Base-by-base conservation (phyloP, 2,888 invertebrate genomes). In the Buathra laborator region DNA sequence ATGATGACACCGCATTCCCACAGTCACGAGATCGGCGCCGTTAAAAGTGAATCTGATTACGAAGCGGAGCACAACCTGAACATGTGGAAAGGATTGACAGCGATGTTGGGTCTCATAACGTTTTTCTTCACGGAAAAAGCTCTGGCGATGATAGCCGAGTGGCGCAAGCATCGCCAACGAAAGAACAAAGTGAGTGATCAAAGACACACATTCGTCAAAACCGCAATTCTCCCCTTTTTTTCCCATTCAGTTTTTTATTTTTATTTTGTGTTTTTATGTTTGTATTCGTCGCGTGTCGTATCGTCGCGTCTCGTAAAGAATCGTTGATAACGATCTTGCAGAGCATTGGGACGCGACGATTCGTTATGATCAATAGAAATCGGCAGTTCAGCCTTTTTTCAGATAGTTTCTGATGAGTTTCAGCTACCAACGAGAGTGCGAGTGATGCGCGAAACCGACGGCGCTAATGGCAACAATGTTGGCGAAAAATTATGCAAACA, bases 91-190 rank as follows among this genome's bases (percentile, higher is more conserved):
- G 99, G 99, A 0, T 94, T 98, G 32, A 96, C 97, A 0, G 97
- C 97, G 0, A 96, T 98, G 93, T 91, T 95, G 76, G 98, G 98
- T 0, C 96, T 99, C 3, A 97, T 98, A 9, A 96, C 98, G 94
- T 99, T 99, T 94, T 98, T 98, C 93, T 96, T 98, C 87, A 97
- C 97, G 4, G 99, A 99, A 92, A 97, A 97, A 91, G 96, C 97
- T 0, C 94, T 98, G 44, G 97, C 97, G 5, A 95, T 98, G 86
- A 95, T 97, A 5, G 96, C 97, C 0, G 97, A 97, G 90, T 97
- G 97, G 97, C 95, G 97, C 66, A 97, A 97, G 90, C 94, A 96
- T 59, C 95, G 96, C 37, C 97, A 97, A 89, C 96, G 96, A 92
- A 95, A 96, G 64, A 96, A 96, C 86, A 95, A 95, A 93, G 96